These are phyloP conservation scores for Synergus japonicus DNA, from an alignment of 2,888 invertebrate genomes.

Conservation along the genomic window DNA sequence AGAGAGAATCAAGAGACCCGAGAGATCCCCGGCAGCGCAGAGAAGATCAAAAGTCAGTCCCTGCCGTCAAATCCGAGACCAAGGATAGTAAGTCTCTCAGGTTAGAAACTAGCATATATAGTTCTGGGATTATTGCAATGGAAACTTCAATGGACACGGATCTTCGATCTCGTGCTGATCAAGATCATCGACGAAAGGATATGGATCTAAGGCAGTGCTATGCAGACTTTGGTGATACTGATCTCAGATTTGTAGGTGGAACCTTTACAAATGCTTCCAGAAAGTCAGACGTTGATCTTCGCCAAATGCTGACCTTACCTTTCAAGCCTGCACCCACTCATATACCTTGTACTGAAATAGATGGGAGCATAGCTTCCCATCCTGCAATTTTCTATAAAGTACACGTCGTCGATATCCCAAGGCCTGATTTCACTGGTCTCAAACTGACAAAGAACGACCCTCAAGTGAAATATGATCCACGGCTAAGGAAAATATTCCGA, in stretches of 20 bases:
- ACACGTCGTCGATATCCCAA: conserved; percentile 82
- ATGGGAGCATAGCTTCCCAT: conserved; percentile 89
- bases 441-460: conserved; percentile 85
- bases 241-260: conserved; percentile 79
- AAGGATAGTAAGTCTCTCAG: conserved; percentile 60
- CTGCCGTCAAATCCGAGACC: conserved; percentile 43
- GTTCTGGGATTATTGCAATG: conserved; percentile 72
- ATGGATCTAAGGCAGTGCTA: conserved; percentile 79
- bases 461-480: conserved; percentile 86
- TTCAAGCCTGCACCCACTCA: conserved; percentile 90
- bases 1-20: conserved; percentile 48
- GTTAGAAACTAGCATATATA: conserved; percentile 74
- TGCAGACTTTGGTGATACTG: conserved; percentile 82
- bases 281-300: conserved; percentile 85
- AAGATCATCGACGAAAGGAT: conserved; percentile 76
- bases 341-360: conserved; percentile 91
- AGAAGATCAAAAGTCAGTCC: conserved; percentile 51
- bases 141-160: conserved; percentile 73
- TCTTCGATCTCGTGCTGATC: conserved; percentile 70
- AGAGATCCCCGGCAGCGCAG: conserved; percentile 65
- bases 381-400: conserved; percentile 86
- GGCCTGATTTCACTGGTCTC: conserved; percentile 87
- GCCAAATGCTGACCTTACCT: conserved; percentile 83
- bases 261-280: conserved; percentile 62
- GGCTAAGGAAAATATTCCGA: conserved; percentile 86